Percentiles rank a stretch among this genome's conserved stretches.
Conservation (phyloP, 2,113 vertebrate genomes). For the Corythaeola cristata region DNA sequence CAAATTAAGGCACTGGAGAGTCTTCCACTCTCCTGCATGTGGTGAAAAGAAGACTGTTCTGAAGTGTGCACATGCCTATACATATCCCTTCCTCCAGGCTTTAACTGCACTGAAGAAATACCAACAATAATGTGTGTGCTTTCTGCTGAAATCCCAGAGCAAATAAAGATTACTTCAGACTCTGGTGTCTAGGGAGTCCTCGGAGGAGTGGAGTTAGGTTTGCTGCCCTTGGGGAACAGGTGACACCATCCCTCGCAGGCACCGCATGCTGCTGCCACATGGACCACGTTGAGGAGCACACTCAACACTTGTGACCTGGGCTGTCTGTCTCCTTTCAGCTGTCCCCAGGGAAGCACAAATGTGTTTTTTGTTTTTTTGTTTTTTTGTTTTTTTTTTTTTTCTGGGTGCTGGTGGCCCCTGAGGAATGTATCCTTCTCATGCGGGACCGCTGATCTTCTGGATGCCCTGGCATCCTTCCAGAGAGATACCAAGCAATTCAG, state of each 20-base stretch:
- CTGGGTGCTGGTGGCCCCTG: not conserved
- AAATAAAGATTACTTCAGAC: not conserved
- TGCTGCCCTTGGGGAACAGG: not conserved
- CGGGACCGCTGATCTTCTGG: fast-evolving
- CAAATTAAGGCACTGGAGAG: not conserved
- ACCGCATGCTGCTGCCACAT: fast-evolving
- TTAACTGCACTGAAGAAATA: not conserved
- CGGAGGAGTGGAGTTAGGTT: not conserved
- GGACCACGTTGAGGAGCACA: not conserved
- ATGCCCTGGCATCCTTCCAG: not conserved
- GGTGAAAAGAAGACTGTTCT: not conserved
- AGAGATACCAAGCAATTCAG: not conserved
- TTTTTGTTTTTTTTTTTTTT: not conserved
- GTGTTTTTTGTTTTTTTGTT: not conserved
- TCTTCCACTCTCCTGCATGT: not conserved
- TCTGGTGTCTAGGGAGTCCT: not conserved
- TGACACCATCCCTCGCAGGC: not conserved
- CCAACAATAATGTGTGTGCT: not conserved
- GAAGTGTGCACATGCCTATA: not conserved
- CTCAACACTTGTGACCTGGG: not conserved
- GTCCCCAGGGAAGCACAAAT: not conserved
- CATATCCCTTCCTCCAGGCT: not conserved
- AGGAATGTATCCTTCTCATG: not conserved
- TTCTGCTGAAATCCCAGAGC: not conserved
- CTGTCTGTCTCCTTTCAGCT: not conserved